These are phyloP conservation scores for Crypturellus undulatus DNA, from an alignment of 2,113 vertebrate species.

Conservation along the genomic window DNA sequence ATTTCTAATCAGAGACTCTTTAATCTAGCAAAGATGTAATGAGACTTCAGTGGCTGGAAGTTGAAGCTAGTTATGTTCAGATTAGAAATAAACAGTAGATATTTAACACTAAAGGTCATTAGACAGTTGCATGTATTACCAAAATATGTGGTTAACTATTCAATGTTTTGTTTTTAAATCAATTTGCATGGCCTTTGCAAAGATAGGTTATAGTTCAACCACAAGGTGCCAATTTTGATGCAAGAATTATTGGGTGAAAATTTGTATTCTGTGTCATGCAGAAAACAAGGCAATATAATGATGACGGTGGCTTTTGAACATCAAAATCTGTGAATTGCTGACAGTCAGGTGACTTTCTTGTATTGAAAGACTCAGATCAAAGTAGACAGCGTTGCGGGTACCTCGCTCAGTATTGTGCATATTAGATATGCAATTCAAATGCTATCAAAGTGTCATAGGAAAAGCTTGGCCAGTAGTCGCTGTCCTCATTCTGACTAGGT, in stretches of 20 bases:
- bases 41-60: not conserved
- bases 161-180: not conserved
- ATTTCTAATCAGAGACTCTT: not conserved
- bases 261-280: not conserved
- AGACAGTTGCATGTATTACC: not conserved
- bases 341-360: not conserved
- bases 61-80: not conserved
- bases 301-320: not conserved
- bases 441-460: not conserved
- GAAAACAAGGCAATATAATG: not conserved
- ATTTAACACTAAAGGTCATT: not conserved
- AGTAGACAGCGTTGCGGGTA: not conserved
- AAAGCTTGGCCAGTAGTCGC: not conserved
- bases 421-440: not conserved
- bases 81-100: not conserved
- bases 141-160: not conserved
- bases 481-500: not conserved
- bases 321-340: not conserved
- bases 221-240: not conserved
- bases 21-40: not conserved
- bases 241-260: not conserved
- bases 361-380: not conserved
- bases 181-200: not conserved
- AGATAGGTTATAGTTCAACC: not conserved
- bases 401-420: not conserved